Base-by-base conservation (phyloP, 2,113 vertebrate genomes). In the Zingel zingel region DNA sequence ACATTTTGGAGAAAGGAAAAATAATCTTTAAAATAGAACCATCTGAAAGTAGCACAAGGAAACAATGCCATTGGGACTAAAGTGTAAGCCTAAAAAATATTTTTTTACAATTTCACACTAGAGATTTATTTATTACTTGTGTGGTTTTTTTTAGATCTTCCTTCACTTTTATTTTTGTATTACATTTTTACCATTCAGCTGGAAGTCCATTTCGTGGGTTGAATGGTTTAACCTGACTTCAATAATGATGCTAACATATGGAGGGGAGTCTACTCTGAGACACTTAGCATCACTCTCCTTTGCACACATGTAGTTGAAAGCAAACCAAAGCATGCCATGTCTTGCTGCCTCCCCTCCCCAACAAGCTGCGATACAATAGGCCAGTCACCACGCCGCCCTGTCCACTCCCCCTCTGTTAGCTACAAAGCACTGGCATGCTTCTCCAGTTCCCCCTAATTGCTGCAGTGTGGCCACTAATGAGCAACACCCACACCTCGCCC, bases 391-490 rank as follows among this genome's bases (percentile, higher is more conserved):
- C 14, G 1, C 72, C 63, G 18, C 69, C 84, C 62, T 30, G 1
- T 70, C 72, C 82, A 79, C 81, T 74, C 76, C 88, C 86, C 78
- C 81, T 64, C 54, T 58, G 48, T 81, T 64, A 71, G 79, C 47
- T 70, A 70, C 84, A 85, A 85, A 88, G 74, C 86, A 57, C 62
- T 65, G 63, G 61, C 75, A 73, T 77, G 69, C 74, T 84, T 77
- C 79, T 82, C 56, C 64, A 61, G 61, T 76, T 71, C 61, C 70
- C 53, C 74, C 71, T 91, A 83, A 90, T 87, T 85, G 77, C 73
- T 80, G 83, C 84, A 86, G 77, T 51, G 79, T 83, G 86, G 77
- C 75, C 84, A 21, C 80, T 89, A 87, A 86, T 83, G 81, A 90
- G 82, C 82, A 61, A 54, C 82, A 80, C 70, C 71, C 76, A 69